Evolutionary conservation across 2,888 invertebrate genomes (phyloP).

Genomic region (Augiades crinisus): DNA sequence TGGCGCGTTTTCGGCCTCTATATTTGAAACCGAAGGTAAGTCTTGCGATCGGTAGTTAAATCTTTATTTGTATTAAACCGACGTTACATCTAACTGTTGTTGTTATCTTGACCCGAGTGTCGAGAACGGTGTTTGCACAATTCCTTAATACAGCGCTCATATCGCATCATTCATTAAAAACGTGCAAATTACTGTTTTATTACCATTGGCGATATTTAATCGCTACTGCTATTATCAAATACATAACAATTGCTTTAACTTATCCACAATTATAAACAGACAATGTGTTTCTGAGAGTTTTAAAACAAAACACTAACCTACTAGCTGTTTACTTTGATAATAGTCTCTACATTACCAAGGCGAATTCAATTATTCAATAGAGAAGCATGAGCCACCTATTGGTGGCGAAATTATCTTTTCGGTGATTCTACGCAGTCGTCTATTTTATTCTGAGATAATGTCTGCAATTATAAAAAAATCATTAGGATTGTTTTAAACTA

Average conservation of each 20-base stretch:
- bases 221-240: slow-evolving; percentile 11
- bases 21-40: slow-evolving; percentile 7
- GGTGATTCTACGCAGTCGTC: too few species aligned
- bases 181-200: slow-evolving; percentile 17
- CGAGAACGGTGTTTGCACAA: slow-evolving; percentile 56
- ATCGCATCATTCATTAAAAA: slow-evolving; percentile 29
- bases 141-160: slow-evolving; percentile 48
- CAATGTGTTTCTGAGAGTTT: slow-evolving; percentile 3
- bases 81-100: slow-evolving; percentile 30
- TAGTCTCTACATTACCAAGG: slow-evolving; percentile 19
- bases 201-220: slow-evolving; percentile 10
- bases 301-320: slow-evolving; percentile 1
- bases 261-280: slow-evolving; percentile 3
- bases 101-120: slow-evolving; percentile 57
- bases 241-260: slow-evolving; percentile 2
- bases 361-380: slow-evolving; percentile 24
- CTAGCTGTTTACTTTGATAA: slow-evolving; percentile 14
- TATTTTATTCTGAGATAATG: too few species aligned
- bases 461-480: too few species aligned
- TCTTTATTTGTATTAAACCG: neutral
- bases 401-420: slow-evolving; percentile 7
- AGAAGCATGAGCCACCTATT: slow-evolving; percentile 8
- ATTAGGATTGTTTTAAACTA: too few species aligned
- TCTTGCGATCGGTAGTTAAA: too few species aligned
- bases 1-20: slow-evolving; percentile 4